These are phyloP conservation scores for Choloepus hoffmanni DNA, from an alignment of 2,113 vertebrate genomes.

Conservation along the genomic window DNA sequence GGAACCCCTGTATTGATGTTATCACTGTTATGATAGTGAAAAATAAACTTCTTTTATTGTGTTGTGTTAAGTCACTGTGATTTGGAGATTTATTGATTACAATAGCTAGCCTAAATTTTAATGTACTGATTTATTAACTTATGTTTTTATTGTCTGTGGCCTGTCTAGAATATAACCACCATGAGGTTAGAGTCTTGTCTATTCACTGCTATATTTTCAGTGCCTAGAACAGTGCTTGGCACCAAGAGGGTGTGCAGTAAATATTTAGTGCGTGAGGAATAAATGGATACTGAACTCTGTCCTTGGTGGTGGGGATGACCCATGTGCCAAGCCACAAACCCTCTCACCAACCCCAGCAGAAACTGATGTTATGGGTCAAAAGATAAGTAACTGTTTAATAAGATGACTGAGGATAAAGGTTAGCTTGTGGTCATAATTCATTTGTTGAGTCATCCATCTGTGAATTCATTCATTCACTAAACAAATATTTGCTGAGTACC, in stretches of 20 bases:
- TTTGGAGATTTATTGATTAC: neutral
- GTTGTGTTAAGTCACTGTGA: neutral
- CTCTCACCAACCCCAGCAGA: neutral
- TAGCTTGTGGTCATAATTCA: neutral
- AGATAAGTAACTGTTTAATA: neutral
- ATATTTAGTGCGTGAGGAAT: neutral
- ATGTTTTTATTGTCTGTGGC: neutral
- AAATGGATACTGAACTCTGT: neutral
- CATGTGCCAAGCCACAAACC: neutral
- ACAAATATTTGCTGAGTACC: neutral
- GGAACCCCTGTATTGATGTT: neutral
- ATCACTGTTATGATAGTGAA: neutral
- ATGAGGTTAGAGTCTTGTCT: neutral
- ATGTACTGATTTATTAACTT: neutral
- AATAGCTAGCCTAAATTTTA: neutral
- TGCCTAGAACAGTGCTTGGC: neutral
- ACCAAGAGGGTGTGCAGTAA: neutral
- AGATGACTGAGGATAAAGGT: neutral
- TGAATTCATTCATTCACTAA: neutral
- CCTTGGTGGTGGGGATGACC: neutral
- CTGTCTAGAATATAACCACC: neutral
- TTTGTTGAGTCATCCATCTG: neutral
- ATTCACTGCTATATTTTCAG: neutral
- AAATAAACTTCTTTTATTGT: neutral
- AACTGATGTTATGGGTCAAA: neutral